A percentile compares a stretch with the other conserved stretches of the same genome.
Evolutionary conservation across 2,113 vertebrate species (phyloP).

Genomic region (Petrocephalus microphthalmus): DNA sequence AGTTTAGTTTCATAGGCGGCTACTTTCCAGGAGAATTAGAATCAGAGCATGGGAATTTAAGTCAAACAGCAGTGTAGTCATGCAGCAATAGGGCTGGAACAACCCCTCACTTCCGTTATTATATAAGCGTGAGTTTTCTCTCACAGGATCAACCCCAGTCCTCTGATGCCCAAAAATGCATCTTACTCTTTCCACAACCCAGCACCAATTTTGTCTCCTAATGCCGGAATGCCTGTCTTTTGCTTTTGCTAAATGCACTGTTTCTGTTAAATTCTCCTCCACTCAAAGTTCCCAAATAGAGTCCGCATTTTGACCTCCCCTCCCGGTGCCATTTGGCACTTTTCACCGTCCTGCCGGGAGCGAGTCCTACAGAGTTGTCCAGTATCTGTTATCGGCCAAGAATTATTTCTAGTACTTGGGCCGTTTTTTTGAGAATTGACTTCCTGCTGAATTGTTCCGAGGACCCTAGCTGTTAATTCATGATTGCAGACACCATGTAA

Average conservation of each 20-base stretch:
- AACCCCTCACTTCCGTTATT: not conserved
- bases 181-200: too few relatives aligned
- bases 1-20: not conserved
- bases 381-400: constrained; percentile 39
- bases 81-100: not conserved
- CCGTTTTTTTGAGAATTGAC: constrained; percentile 44
- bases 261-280: not conserved
- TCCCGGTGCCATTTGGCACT: not conserved
- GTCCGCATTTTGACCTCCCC: not conserved
- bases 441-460: constrained; percentile 44
- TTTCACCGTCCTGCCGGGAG: not conserved
- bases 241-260: not conserved
- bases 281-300: not conserved
- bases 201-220: not conserved
- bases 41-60: constrained; percentile 9
- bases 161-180: too few relatives aligned
- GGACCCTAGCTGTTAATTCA: constrained; percentile 46
- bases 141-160: not conserved
- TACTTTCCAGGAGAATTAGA: not conserved
- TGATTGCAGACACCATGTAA: constrained; percentile 28
- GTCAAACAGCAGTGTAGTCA: not conserved
- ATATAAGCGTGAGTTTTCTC: not conserved
- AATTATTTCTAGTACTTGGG: constrained; percentile 44
- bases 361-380: constrained; percentile 23
- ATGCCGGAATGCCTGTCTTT: not conserved